These are phyloP conservation scores for Apis dorsata DNA, from an alignment of 1,140 invertebrate species.

Conservation along the genomic window DNA sequence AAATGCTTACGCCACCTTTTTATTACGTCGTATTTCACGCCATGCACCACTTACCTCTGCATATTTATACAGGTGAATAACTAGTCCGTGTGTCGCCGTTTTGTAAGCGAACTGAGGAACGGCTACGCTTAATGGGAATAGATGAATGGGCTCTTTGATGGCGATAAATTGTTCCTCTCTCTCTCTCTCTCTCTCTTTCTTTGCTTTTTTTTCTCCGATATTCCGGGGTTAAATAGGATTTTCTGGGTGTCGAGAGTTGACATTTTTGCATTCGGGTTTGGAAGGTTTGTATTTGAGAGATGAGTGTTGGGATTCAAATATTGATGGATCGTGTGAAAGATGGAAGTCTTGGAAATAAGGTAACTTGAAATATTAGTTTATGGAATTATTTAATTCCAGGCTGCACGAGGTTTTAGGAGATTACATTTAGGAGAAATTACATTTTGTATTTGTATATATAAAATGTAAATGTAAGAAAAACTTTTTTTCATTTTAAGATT, in stretches of 20 bases:
- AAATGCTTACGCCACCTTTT: constrained; percentile 77
- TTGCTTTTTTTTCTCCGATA: background rate
- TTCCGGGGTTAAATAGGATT: background rate
- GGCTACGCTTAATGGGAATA: constrained; percentile 53
- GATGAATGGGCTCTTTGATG: constrained; percentile 24
- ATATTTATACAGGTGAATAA: constrained; percentile 77
- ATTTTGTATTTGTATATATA: no score
- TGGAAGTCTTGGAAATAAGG: background rate
- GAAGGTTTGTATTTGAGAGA: background rate
- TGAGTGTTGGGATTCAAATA: background rate
- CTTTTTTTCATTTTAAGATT: no score
- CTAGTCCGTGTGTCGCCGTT: constrained; percentile 62
- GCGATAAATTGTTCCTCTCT: background rate
- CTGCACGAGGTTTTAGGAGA: no score
- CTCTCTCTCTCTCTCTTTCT: background rate
- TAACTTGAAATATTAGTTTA: no score
- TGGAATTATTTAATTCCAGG: no score
- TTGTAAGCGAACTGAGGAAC: constrained; percentile 37
- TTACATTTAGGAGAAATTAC: no score
- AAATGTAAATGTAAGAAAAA: no score
- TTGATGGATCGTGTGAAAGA: background rate
- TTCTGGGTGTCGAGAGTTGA: background rate
- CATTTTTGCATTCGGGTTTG: background rate
- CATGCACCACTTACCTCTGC: constrained; percentile 72
- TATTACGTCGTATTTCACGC: constrained; percentile 77